phyloP scores from a whole-genome alignment of 2,797 vertebrate genomes.

The Sebastes itinus region DNA sequence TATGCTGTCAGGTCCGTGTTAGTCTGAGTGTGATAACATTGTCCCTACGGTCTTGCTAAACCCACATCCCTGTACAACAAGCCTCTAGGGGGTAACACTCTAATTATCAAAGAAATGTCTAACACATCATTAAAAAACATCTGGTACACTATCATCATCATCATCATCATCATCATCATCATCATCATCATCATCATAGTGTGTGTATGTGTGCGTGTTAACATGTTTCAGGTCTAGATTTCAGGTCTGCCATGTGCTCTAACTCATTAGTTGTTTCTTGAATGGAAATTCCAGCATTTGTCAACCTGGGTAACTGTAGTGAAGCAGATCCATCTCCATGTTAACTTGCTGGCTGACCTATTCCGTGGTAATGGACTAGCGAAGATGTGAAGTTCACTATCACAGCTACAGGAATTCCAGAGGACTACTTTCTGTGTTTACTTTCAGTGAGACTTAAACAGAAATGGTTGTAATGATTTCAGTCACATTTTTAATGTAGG shows the following conservation, averaged over 20 bases:
- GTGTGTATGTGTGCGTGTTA: neutral
- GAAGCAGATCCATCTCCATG: neutral
- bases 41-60: neutral
- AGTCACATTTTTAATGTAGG: neutral
- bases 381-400: neutral
- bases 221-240: neutral
- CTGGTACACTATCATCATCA: neutral
- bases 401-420: neutral
- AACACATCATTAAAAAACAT: conserved; percentile 31
- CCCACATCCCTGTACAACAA: neutral
- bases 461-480: neutral
- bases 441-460: neutral
- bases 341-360: too few species aligned
- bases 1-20: neutral
- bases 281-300: neutral
- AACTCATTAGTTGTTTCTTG: neutral
- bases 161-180: neutral
- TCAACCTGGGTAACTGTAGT: neutral
- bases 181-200: neutral
- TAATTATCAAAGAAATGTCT: conserved; percentile 12
- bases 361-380: neutral
- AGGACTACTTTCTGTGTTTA: neutral
- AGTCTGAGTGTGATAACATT: neutral
- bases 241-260: neutral
- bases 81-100: neutral